phyloP scores from a whole-genome alignment of 2,113 vertebrate species.

The Crypturellus undulatus region DNA sequence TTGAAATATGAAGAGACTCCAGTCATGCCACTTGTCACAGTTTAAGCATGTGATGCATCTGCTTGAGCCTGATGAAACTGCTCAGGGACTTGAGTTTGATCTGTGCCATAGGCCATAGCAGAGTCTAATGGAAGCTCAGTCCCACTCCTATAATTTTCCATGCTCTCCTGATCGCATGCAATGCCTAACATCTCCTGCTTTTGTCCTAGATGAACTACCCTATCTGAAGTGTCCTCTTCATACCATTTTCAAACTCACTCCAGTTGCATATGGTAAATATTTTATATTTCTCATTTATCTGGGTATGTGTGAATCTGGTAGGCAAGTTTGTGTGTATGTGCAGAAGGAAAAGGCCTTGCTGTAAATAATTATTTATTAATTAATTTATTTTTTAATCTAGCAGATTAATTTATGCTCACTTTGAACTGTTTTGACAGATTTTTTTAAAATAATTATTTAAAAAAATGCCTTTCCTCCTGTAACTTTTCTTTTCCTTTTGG shows the following conservation, averaged over 20 bases:
- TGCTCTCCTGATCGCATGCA: not conserved
- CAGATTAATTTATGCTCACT: not conserved
- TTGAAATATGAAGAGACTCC: not conserved
- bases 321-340: rapidly evolving
- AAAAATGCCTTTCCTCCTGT: rapidly evolving
- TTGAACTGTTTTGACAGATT: not conserved
- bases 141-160: not conserved
- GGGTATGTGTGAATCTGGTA: rapidly evolving
- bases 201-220: conserved; percentile 88
- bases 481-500: not conserved
- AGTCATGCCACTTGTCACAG: not conserved
- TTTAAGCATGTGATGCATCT: not conserved
- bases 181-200: not conserved
- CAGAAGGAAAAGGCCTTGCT: rapidly evolving
- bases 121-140: not conserved
- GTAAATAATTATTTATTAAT: rapidly evolving
- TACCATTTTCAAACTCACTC: conserved; percentile 92
- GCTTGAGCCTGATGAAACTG: not conserved
- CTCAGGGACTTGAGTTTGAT: not conserved
- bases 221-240: conserved; percentile 96
- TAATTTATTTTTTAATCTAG: not conserved
- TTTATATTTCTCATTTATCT: not conserved
- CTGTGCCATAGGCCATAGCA: not conserved
- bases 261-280: conserved; percentile 92
- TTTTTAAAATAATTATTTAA: too few relatives aligned